These are phyloP conservation scores for Alca torda DNA, from an alignment of 2,797 vertebrate genomes.

Conservation along the genomic window DNA sequence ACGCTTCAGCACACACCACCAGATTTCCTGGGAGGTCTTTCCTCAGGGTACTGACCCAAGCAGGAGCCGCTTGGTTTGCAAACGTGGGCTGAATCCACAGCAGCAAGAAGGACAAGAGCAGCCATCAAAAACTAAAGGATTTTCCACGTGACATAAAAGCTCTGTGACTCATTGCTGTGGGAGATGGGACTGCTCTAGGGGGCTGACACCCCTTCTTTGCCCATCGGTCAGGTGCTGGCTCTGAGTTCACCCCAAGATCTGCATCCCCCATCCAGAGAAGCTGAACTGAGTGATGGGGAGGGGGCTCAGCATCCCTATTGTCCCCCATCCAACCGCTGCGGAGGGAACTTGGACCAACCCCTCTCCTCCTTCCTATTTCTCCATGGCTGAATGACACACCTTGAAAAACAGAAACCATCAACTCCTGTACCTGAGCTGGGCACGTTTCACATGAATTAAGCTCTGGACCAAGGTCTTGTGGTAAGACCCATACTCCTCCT, in stretches of 20 bases:
- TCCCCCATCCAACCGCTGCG: background rate
- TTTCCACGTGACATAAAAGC: background rate
- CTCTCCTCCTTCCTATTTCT: background rate
- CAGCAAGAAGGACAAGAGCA: background rate
- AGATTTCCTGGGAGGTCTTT: background rate
- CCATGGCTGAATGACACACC: background rate
- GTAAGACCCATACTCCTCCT: background rate
- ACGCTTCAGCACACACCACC: accelerated
- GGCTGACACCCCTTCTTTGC: no score
- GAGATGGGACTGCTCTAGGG: background rate
- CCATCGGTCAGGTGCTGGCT: background rate
- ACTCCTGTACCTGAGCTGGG: background rate
- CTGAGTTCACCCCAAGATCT: background rate
- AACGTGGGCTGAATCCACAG: background rate
- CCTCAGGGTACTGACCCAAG: background rate
- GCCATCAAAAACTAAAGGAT: background rate
- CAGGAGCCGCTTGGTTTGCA: background rate
- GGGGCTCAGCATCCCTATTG: background rate
- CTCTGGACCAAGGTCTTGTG: background rate
- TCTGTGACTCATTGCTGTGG: background rate
- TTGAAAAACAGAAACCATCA: background rate
- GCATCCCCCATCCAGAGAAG: background rate
- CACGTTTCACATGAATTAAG: background rate
- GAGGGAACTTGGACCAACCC: background rate
- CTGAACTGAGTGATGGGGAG: background rate